Evolutionary conservation across 37 sponge, comb jelly and placozoan genomes (phyloP).

Genomic region (Mnemiopsis leidyi): DNA sequence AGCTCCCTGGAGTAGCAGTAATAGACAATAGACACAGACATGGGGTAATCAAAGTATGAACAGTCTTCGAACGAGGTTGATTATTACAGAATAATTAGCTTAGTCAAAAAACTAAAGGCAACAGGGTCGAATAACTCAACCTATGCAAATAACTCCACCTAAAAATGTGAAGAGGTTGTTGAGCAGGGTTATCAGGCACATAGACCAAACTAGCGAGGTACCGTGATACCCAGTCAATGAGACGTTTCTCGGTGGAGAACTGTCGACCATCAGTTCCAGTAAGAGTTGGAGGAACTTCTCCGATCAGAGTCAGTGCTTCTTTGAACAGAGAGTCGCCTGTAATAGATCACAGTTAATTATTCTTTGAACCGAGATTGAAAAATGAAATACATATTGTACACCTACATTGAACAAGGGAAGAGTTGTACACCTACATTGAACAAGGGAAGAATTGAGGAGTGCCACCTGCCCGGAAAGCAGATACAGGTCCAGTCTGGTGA

Average conservation of each 20-base stretch:
- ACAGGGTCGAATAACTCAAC: too few relatives aligned
- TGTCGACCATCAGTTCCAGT: slow-evolving; percentile 31
- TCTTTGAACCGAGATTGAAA: not conserved
- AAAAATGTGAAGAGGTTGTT: slow-evolving; percentile 28
- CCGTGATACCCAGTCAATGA: slow-evolving; percentile 8
- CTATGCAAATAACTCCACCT: too few relatives aligned
- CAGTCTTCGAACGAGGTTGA: too few relatives aligned
- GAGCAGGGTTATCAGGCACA: slow-evolving; percentile 32
- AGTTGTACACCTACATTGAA: slow-evolving; percentile 78
- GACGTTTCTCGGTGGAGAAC: not conserved
- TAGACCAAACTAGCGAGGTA: slow-evolving; percentile 1
- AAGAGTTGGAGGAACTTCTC: slow-evolving; percentile 80
- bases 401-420: slow-evolving; percentile 91
- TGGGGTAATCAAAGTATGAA: too few relatives aligned
- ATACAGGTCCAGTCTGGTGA: slow-evolving; percentile 82
- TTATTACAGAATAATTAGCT: too few relatives aligned
- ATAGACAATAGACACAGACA: too few relatives aligned
- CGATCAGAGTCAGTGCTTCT: slow-evolving; percentile 76
- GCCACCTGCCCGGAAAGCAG: slow-evolving; percentile 89
- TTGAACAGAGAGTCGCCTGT: slow-evolving; percentile 92
- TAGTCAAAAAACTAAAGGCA: too few relatives aligned
- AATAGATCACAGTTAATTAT: not conserved
- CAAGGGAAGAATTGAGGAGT: slow-evolving; percentile 85
- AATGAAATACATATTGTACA: not conserved
- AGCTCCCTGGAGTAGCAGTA: not conserved